Conservation (phyloP, 2,797 vertebrate species). For the Neosalanx taihuensis region DNA sequence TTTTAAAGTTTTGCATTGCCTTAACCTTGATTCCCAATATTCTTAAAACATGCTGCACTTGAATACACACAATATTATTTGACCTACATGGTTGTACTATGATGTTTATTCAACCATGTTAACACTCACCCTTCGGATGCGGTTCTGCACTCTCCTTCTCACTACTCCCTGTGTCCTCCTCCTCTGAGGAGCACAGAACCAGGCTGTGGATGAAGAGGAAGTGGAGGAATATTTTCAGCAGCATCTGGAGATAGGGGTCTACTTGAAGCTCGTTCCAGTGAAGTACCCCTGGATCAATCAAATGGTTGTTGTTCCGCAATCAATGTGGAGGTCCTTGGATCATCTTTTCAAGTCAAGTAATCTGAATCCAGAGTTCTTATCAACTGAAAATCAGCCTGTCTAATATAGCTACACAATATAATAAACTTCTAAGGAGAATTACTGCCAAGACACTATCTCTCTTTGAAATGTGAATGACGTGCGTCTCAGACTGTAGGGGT, state of each 20-base stretch:
- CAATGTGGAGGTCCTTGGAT: not conserved
- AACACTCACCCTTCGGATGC: slow-evolving; percentile 35
- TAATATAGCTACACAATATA: not conserved
- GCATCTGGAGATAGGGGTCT: slow-evolving; percentile 21
- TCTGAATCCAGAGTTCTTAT: not conserved
- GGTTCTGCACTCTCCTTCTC: slow-evolving; percentile 25
- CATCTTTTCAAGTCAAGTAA: not conserved
- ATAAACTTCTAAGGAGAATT: not conserved
- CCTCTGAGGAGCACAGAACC: slow-evolving; percentile 19
- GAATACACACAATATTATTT: too few relatives aligned
- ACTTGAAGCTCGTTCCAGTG: not conserved
- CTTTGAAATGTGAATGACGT: not conserved
- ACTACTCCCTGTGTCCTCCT: slow-evolving; percentile 38
- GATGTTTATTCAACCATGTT: not conserved
- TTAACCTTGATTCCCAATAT: too few relatives aligned
- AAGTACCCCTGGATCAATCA: not conserved
- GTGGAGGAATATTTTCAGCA: slow-evolving; percentile 30
- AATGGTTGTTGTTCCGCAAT: not conserved
- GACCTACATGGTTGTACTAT: not conserved
- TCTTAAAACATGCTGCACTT: too few relatives aligned
- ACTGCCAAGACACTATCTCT: not conserved
- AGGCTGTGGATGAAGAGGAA: slow-evolving; percentile 32
- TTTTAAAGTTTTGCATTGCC: too few relatives aligned
- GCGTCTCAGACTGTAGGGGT: not conserved
- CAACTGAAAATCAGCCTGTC: not conserved